phyloP scores from a whole-genome alignment of 2,888 invertebrate species.

The Drosophila meridiana region DNA sequence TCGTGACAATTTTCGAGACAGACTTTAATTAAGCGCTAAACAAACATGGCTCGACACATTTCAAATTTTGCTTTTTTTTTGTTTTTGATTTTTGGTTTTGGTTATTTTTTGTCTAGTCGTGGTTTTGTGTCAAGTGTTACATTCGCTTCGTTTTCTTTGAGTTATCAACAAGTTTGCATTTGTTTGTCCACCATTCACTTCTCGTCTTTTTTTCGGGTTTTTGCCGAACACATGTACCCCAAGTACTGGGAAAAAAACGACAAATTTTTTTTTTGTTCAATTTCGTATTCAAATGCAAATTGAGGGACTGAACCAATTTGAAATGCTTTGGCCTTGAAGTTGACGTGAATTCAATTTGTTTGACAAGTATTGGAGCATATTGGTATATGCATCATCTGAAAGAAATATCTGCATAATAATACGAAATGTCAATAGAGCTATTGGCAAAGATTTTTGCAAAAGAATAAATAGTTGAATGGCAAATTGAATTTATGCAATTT shows the following conservation, averaged over 20 bases:
- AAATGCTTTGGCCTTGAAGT: conserved; percentile 77
- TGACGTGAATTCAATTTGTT: conserved; percentile 37
- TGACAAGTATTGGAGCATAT: conserved; percentile 19
- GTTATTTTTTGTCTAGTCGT: conserved; percentile 15
- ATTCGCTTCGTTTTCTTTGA: conserved; percentile 24
- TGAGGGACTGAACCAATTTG: conserved; percentile 62
- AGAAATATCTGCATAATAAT: conserved; percentile 50
- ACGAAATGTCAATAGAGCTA: conserved; percentile 4
- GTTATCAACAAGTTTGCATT: conserved; percentile 32
- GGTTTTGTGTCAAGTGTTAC: conserved; percentile 44
- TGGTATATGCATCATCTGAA: conserved; percentile 9
- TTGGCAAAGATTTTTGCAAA: conserved; percentile 1
- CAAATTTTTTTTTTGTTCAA: conserved; percentile 29
- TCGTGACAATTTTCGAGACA: conserved; percentile 69
- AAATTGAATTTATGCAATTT: neutral
- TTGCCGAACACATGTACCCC: conserved; percentile 57
- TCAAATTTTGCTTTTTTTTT: conserved; percentile 15
- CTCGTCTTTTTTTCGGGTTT: conserved; percentile 31
- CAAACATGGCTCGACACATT: conserved; percentile 62
- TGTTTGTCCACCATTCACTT: conserved; percentile 29
- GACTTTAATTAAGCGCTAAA: conserved; percentile 55
- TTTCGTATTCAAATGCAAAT: conserved; percentile 71
- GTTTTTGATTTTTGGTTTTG: neutral
- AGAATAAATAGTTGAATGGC: neutral
- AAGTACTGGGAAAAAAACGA: conserved; percentile 36